These are phyloP conservation scores for Sapayoa aenigma DNA, from an alignment of 2,113 vertebrate species.

Conservation along the genomic window DNA sequence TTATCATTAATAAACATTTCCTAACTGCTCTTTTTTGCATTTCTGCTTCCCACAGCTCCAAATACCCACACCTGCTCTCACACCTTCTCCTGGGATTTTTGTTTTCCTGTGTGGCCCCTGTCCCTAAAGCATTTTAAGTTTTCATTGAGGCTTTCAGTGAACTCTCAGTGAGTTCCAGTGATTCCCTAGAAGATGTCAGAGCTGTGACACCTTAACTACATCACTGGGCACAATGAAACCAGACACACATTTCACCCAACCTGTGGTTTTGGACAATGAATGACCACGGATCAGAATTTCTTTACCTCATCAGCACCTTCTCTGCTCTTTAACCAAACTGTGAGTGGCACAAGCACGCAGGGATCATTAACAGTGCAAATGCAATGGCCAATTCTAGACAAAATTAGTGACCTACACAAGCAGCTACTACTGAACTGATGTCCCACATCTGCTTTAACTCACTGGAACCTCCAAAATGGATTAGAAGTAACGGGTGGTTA, in stretches of 20 bases:
- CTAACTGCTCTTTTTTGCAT: background rate
- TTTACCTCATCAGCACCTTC: background rate
- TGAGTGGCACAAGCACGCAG: background rate
- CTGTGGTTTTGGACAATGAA: background rate
- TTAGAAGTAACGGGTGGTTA: background rate
- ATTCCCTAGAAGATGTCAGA: background rate
- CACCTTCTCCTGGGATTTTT: background rate
- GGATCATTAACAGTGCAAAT: background rate
- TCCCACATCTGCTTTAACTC: background rate
- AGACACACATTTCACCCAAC: background rate
- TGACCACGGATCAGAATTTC: accelerated
- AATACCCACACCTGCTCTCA: background rate
- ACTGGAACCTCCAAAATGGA: background rate
- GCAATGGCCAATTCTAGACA: background rate
- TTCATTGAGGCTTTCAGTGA: background rate
- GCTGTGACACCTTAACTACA: background rate
- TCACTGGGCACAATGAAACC: background rate
- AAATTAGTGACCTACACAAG: background rate
- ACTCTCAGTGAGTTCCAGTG: background rate
- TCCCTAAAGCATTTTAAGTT: background rate
- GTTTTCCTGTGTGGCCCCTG: accelerated
- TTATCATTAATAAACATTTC: background rate
- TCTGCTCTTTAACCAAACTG: background rate
- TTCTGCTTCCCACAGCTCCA: background rate
- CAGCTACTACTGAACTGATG: background rate